These are phyloP conservation scores for Crioceris asparagi DNA, from an alignment of 2,888 invertebrate genomes.

Conservation along the genomic window DNA sequence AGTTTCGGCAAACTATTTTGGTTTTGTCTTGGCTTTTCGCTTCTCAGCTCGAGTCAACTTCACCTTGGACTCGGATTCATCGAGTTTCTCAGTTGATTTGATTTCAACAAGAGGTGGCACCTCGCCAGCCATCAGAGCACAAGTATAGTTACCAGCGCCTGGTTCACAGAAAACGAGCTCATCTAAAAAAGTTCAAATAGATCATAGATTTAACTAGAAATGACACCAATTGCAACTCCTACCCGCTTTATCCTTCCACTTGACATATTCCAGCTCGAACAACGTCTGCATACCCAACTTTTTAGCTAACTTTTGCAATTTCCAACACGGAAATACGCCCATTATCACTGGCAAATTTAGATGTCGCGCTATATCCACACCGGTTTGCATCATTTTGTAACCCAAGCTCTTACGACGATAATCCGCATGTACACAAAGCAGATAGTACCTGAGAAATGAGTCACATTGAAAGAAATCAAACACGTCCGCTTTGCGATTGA, in stretches of 20 bases:
- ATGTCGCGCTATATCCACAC: constrained; percentile 29
- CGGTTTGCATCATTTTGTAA: constrained; percentile 18
- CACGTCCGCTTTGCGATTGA: constrained; percentile 31
- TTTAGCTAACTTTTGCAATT: constrained; percentile 28
- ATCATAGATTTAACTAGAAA: neutral
- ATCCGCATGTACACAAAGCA: constrained; percentile 29
- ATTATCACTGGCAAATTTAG: constrained; percentile 28
- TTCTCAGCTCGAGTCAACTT: constrained; percentile 1
- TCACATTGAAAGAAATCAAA: constrained; percentile 30
- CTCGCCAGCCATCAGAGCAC: constrained; percentile 33
- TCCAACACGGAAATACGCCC: constrained; percentile 28
- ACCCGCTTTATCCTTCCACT: constrained; percentile 35
- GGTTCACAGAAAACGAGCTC: constrained; percentile 41
- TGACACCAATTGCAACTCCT: neutral
- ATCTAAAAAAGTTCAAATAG: neutral
- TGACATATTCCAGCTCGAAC: constrained; percentile 37
- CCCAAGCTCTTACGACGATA: constrained; percentile 25
- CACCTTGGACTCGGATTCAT: constrained; percentile 1
- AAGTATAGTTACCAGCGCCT: constrained; percentile 42
- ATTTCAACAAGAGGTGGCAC: constrained; percentile 24
- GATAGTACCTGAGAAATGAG: constrained; percentile 28
- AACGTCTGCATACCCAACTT: constrained; percentile 26
- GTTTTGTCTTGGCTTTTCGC: neutral
- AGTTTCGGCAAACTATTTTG: too few species aligned
- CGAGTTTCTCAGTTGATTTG: constrained; percentile 9